These are phyloP conservation scores for Malthinus flaveolus DNA, from an alignment of 2,888 invertebrate genomes.

Conservation along the genomic window DNA sequence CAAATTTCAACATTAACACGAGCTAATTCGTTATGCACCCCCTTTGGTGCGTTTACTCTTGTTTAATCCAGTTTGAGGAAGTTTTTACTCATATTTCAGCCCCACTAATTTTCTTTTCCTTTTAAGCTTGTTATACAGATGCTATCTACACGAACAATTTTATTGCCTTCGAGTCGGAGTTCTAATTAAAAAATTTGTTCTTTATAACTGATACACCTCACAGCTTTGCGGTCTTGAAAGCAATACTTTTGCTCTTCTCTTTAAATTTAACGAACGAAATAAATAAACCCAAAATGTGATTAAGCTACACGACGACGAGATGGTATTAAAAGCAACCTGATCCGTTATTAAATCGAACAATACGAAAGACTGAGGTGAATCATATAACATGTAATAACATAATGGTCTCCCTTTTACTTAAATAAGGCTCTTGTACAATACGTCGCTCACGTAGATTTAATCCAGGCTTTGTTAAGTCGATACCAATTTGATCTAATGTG, in stretches of 20 bases:
- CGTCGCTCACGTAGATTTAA: slow-evolving; percentile 17
- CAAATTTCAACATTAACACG: slow-evolving; percentile 42
- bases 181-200: slow-evolving; percentile 46
- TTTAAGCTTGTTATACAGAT: slow-evolving; percentile 41
- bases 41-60: slow-evolving; percentile 40
- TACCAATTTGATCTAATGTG: neutral
- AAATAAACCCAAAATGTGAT: slow-evolving; percentile 14
- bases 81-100: slow-evolving; percentile 43
- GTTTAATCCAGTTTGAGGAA: slow-evolving; percentile 47
- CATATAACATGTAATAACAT: slow-evolving; percentile 28
- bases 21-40: slow-evolving; percentile 49
- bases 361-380: slow-evolving; percentile 23
- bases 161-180: slow-evolving; percentile 42
- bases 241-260: neutral
- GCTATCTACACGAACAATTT: slow-evolving; percentile 44
- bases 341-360: slow-evolving; percentile 26
- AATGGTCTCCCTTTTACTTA: slow-evolving; percentile 26
- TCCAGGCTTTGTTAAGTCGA: slow-evolving; percentile 18
- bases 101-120: slow-evolving; percentile 47
- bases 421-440: slow-evolving; percentile 15
- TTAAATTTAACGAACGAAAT: no score
- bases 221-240: neutral
- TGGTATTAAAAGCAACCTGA: slow-evolving; percentile 22
- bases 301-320: slow-evolving; percentile 14
- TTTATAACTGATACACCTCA: slow-evolving; percentile 22